A percentile compares a stretch with the other conserved stretches of the same genome.
Conservation (phyloP, 2,113 vertebrate species). For the Zosterops pallidus region DNA sequence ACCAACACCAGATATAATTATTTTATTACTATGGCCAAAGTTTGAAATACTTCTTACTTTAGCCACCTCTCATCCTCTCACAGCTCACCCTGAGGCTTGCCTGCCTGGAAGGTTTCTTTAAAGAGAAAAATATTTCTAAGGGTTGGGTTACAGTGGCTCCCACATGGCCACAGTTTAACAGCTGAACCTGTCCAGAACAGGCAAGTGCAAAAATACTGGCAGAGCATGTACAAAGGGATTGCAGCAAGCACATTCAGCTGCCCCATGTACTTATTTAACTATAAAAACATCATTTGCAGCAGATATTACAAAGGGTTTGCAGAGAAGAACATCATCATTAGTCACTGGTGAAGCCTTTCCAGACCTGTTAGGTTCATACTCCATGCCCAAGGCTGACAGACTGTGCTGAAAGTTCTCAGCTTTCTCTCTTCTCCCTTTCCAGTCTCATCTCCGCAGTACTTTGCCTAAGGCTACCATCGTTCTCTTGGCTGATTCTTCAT, state of each 20-base stretch:
- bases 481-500: conserved; percentile 6
- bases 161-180: background rate
- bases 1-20: background rate
- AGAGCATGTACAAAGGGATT: background rate
- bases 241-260: background rate
- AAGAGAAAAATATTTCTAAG: background rate
- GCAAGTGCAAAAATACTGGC: background rate
- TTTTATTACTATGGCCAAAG: background rate
- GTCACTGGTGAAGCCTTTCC: background rate
- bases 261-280: background rate
- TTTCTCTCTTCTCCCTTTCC: background rate
- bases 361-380: background rate
- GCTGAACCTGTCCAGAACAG: background rate
- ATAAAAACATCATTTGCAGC: background rate
- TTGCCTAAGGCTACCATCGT: conserved; percentile 7
- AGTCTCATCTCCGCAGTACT: background rate
- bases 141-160: background rate
- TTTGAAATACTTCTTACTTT: conserved; percentile 5
- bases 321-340: background rate
- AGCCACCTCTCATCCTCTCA: background rate
- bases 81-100: background rate
- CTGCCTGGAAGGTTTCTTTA: background rate
- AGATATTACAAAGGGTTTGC: background rate
- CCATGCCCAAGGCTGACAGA: background rate
- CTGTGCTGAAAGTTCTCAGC: background rate